Conservation (phyloP, 2,113 vertebrate species). For the Vimba vimba region DNA sequence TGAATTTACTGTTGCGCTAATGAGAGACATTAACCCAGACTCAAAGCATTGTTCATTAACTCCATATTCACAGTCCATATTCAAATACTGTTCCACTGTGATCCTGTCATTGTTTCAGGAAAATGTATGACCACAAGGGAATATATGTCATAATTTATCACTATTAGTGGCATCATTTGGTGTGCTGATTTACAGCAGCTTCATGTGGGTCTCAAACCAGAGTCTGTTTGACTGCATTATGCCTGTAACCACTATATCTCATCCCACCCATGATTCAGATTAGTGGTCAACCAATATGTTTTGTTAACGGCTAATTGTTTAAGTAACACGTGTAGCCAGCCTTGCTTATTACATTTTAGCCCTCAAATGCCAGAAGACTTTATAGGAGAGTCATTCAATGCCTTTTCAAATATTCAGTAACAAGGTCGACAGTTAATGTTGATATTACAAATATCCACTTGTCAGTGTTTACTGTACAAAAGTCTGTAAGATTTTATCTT, state of each 20-base stretch:
- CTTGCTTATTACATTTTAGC: too few relatives aligned
- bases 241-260: not conserved
- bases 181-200: not conserved
- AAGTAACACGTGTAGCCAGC: not conserved
- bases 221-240: not conserved
- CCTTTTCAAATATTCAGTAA: too few relatives aligned
- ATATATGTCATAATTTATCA: not conserved
- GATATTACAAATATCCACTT: too few relatives aligned
- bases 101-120: not conserved
- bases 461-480: not conserved
- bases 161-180: not conserved
- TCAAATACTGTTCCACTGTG: not conserved
- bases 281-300: not conserved
- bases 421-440: too few relatives aligned
- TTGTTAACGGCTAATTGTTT: not conserved
- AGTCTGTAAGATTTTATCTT: too few relatives aligned
- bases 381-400: not conserved
- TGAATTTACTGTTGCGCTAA: constrained; percentile 3
- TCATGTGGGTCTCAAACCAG: not conserved
- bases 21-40: not conserved
- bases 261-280: not conserved
- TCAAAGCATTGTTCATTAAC: not conserved
- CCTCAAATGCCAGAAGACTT: not conserved
- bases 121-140: not conserved
- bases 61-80: not conserved